Conservation (phyloP, 2,888 invertebrate genomes). For the Monochamus alternatus region DNA sequence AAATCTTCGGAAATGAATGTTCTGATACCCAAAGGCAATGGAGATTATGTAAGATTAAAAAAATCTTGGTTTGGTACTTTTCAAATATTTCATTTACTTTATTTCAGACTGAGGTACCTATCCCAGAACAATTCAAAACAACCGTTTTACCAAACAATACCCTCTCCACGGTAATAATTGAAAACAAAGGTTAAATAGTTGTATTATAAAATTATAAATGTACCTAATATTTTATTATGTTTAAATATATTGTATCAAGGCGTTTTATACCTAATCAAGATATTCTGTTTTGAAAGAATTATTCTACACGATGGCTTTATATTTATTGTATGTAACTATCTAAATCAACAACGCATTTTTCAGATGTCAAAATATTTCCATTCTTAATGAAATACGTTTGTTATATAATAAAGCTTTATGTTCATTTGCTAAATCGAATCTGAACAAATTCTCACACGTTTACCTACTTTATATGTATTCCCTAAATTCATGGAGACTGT, state of each 20-base stretch:
- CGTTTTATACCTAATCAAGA: too few relatives aligned
- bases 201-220: constrained; percentile 15
- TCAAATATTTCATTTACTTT: constrained; percentile 34
- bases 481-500: too few relatives aligned
- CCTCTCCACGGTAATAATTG: constrained; percentile 83
- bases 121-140: constrained; percentile 98
- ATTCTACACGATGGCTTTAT: too few relatives aligned
- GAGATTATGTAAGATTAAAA: constrained; percentile 56
- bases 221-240: not conserved
- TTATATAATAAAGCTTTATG: too few relatives aligned
- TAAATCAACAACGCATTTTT: too few relatives aligned
- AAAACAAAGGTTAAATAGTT: constrained; percentile 82
- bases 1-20: constrained; percentile 99
- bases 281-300: not conserved
- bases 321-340: too few relatives aligned
- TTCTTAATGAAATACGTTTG: too few relatives aligned
- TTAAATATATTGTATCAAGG: not conserved
- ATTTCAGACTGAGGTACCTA: constrained; percentile 86
- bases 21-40: constrained; percentile 83
- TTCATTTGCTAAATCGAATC: too few relatives aligned
- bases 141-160: constrained; percentile 76
- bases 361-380: too few relatives aligned
- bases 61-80: not conserved
- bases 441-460: too few relatives aligned
- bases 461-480: too few relatives aligned